Percentiles rank a stretch among this genome's conserved stretches.
Evolutionary conservation across 2,113 vertebrate species (phyloP).

Genomic region (Cavia porcellus): DNA sequence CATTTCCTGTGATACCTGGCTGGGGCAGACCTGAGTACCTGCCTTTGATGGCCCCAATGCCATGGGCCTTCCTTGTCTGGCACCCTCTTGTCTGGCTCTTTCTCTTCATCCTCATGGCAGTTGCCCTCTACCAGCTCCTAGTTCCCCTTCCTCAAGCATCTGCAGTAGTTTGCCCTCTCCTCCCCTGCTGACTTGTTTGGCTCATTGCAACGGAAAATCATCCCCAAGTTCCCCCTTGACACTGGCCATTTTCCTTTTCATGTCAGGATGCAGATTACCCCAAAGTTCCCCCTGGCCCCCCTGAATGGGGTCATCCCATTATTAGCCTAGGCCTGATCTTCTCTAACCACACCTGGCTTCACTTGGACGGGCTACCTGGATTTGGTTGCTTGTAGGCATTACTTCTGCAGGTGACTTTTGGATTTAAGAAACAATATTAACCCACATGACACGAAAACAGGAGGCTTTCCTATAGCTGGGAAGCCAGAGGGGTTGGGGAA

Average conservation of each 20-base stretch:
- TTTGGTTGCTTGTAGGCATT: neutral
- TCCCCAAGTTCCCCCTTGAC: too few species aligned
- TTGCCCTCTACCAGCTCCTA: rapidly evolving
- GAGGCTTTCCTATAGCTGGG: neutral
- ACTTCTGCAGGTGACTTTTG: neutral
- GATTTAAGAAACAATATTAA: neutral
- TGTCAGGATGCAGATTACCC: rapidly evolving
- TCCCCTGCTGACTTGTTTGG: neutral
- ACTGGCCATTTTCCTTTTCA: rapidly evolving
- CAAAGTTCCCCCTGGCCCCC: neutral
- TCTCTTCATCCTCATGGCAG: neutral
- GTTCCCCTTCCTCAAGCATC: neutral
- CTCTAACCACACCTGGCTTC: neutral
- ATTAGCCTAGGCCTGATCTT: neutral
- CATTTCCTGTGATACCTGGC: rapidly evolving
- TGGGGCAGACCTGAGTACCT: too few species aligned
- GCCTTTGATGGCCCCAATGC: neutral
- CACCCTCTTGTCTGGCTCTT: neutral
- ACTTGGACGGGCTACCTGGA: neutral
- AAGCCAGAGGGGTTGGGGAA: neutral
- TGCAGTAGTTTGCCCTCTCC: neutral
- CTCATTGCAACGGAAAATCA: neutral
- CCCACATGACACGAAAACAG: neutral
- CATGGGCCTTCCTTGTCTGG: neutral
- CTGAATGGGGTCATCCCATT: rapidly evolving